Conservation (phyloP, 2,888 invertebrate genomes). For the Fragum fragum region DNA sequence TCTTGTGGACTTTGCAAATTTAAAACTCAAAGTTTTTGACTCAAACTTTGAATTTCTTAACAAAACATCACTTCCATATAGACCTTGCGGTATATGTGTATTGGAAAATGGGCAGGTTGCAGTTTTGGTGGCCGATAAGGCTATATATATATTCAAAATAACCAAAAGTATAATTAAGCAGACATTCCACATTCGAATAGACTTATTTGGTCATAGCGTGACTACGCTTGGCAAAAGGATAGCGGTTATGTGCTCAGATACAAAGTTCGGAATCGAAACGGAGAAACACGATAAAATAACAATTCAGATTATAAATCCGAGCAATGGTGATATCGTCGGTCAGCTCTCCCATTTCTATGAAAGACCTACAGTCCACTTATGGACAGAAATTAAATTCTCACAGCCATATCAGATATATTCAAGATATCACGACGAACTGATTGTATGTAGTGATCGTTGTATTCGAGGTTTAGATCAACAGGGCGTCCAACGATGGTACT, state of each 20-base stretch:
- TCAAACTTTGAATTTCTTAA: neutral
- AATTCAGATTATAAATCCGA: constrained; percentile 1
- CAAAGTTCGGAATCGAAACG: neutral
- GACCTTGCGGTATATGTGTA: neutral
- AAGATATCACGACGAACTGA: neutral
- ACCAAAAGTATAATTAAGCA: neutral
- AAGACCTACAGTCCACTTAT: no score
- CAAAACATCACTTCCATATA: neutral
- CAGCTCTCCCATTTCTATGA: neutral
- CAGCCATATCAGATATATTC: constrained; percentile 15
- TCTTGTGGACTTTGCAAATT: constrained; percentile 4
- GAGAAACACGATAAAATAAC: neutral
- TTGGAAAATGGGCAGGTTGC: neutral
- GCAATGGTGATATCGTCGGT: neutral
- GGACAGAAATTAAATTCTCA: neutral
- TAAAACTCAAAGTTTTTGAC: constrained; percentile 15
- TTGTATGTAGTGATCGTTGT: neutral
- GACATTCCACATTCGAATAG: neutral
- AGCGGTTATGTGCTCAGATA: neutral
- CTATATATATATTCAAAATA: neutral
- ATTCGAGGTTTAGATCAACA: neutral
- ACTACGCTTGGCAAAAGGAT: neutral
- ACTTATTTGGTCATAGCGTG: constrained; percentile 6
- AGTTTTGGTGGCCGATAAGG: constrained; percentile 12
- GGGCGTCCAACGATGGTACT: constrained; percentile 14